Conservation (phyloP, 2,888 invertebrate species). For the Formica aserva region DNA sequence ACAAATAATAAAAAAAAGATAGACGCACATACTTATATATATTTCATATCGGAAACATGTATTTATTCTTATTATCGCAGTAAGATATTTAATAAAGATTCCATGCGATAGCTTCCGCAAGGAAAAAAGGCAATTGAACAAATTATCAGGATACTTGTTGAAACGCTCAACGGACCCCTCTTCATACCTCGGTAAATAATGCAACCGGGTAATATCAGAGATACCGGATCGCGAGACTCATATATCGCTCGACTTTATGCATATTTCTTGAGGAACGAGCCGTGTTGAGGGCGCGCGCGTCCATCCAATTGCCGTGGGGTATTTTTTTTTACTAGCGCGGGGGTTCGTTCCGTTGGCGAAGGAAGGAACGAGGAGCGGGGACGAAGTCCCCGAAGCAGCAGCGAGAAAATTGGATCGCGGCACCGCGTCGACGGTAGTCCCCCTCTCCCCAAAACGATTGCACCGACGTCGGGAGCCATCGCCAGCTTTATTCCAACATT, state of each 20-base stretch:
- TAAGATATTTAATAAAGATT: conserved; percentile 16
- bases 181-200: conserved; percentile 25
- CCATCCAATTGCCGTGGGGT: conserved; percentile 35
- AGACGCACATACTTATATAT: neutral
- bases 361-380: neutral
- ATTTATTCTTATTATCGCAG: neutral
- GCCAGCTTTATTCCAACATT: conserved; percentile 74
- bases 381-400: conserved; percentile 51
- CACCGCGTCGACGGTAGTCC: conserved; percentile 13
- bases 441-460: conserved; percentile 43
- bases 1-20: neutral
- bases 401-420: conserved; percentile 72
- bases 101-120: neutral
- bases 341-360: conserved; percentile 4
- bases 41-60: neutral
- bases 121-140: conserved; percentile 24
- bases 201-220: conserved; percentile 30
- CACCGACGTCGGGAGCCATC: conserved; percentile 50
- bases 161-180: neutral
- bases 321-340: conserved; percentile 43
- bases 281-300: conserved; percentile 44
- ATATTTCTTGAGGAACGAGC: conserved; percentile 44
- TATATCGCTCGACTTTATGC: conserved; percentile 49
- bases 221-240: conserved; percentile 19
- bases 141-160: conserved; percentile 27